Evolutionary conservation across 2,797 vertebrate genomes (phyloP).

Genomic region (Micropoecilia bifurca): DNA sequence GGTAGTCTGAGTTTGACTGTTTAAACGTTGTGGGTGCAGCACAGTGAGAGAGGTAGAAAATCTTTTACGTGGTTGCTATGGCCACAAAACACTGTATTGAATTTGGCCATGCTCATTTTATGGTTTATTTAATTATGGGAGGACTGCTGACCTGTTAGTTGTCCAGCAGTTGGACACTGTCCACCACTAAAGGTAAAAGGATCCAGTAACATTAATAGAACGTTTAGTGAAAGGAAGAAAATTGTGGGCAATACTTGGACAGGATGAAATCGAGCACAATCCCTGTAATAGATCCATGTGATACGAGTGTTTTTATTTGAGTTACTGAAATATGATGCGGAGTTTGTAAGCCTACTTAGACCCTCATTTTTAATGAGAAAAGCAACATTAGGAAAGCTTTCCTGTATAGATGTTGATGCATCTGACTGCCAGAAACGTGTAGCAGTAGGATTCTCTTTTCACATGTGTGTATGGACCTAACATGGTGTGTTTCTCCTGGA

Average conservation of each 20-base stretch:
- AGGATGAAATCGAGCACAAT: neutral
- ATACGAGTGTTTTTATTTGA: neutral
- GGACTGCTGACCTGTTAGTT: neutral
- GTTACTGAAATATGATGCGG: neutral
- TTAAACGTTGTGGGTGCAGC: neutral
- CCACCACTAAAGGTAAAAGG: too few relatives aligned
- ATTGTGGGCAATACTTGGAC: neutral
- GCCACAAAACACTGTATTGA: neutral
- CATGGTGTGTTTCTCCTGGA: conserved; percentile 15
- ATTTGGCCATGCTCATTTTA: neutral
- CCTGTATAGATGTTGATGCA: conserved; percentile 19
- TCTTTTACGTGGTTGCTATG: neutral
- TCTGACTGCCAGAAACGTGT: neutral
- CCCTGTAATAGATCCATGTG: neutral
- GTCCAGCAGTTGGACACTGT: neutral
- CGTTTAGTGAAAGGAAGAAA: neutral
- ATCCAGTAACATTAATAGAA: neutral
- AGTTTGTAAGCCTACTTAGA: neutral
- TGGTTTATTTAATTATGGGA: neutral
- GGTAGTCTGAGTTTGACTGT: neutral
- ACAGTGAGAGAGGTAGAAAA: neutral
- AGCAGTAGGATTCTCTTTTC: conserved; percentile 1
- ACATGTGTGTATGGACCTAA: conserved; percentile 20
- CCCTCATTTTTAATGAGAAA: neutral
- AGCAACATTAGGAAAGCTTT: neutral